Conservation (phyloP, 2,113 vertebrate species). For the Progne subis region DNA sequence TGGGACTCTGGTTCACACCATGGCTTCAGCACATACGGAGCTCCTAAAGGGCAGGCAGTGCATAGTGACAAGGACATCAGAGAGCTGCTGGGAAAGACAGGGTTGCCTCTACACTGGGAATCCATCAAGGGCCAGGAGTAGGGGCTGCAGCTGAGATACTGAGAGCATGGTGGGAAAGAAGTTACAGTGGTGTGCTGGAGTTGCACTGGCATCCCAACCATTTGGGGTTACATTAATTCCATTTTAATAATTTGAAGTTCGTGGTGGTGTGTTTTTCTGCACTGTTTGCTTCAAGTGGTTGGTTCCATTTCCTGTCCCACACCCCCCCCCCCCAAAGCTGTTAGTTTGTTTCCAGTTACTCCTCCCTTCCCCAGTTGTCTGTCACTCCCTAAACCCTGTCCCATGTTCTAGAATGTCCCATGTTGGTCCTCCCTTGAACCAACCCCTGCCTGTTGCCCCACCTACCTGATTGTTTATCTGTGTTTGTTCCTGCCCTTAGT, state of each 20-base stretch:
- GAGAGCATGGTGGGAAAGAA: neutral
- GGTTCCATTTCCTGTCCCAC: too few species aligned
- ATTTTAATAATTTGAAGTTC: neutral
- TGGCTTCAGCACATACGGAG: fast-evolving
- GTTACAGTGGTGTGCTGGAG: neutral
- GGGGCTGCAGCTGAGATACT: fast-evolving
- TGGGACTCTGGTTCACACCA: neutral
- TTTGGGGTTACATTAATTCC: neutral
- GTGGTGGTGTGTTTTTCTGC: too few species aligned
- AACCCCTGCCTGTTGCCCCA: too few species aligned
- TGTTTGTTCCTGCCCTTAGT: too few species aligned
- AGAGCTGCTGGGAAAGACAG: neutral
- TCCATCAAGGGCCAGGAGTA: fast-evolving
- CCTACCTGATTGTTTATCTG: too few species aligned
- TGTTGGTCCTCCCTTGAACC: too few species aligned
- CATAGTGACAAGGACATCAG: fast-evolving
- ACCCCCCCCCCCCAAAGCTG: too few species aligned
- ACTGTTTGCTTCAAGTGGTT: too few species aligned
- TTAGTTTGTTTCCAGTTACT: too few species aligned
- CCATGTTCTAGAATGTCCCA: too few species aligned
- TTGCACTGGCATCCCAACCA: neutral
- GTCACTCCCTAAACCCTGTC: too few species aligned
- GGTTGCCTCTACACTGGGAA: fast-evolving
- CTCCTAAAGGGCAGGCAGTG: fast-evolving
- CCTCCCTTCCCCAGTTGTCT: too few species aligned